phyloP scores from a whole-genome alignment of 2,113 vertebrate species.

The Natator depressus region DNA sequence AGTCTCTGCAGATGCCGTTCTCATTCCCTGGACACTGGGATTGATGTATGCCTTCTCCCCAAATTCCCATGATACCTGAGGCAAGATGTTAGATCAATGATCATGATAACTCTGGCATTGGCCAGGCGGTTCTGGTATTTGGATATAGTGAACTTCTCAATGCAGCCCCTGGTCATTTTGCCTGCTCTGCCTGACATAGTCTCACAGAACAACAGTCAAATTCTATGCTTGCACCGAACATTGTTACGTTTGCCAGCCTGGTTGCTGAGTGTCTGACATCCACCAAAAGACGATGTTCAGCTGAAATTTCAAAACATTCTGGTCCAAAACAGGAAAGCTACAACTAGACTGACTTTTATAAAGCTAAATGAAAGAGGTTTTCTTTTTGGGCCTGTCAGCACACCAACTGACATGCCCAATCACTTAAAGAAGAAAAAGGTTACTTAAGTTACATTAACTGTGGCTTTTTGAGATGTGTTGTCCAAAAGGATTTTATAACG shows the following conservation, averaged over 20 bases:
- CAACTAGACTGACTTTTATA: neutral
- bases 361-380: neutral
- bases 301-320: neutral
- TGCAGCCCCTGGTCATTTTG: neutral
- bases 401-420: neutral
- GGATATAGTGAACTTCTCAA: neutral
- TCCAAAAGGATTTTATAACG: neutral
- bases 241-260: neutral
- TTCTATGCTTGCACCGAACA: neutral
- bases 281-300: neutral
- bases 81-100: neutral
- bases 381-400: neutral
- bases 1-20: neutral
- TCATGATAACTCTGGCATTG: neutral
- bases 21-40: neutral
- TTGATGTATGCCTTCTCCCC: neutral
- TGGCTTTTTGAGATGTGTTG: neutral
- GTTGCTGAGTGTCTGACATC: neutral
- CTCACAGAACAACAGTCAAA: neutral
- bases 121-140: neutral
- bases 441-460: neutral
- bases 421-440: neutral
- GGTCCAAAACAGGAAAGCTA: neutral
- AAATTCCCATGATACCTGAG: neutral
- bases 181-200: neutral